A percentile compares a stretch with the other conserved stretches of the same genome.
Evolutionary conservation across 2,888 invertebrate genomes (phyloP).

Genomic region (Timema podura): DNA sequence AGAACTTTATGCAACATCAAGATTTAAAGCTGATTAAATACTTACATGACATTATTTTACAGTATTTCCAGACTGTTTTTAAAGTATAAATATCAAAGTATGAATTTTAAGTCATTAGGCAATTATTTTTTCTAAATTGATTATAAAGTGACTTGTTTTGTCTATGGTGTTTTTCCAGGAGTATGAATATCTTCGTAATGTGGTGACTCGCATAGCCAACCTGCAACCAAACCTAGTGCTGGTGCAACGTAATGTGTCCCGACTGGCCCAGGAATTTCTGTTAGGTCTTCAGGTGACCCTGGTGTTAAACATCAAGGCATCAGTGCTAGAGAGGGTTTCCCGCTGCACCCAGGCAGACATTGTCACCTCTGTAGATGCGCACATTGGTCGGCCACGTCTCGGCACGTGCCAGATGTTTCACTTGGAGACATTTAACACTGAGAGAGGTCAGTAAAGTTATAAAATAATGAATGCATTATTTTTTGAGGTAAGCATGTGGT

Average conservation of each 20-base stretch:
- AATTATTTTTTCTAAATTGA: too few relatives aligned
- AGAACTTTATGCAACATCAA: not conserved
- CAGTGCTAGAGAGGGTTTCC: slow-evolving; percentile 73
- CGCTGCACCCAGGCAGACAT: slow-evolving; percentile 80
- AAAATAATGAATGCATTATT: not conserved
- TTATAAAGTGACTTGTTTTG: not conserved
- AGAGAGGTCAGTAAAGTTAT: slow-evolving; percentile 44
- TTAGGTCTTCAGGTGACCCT: slow-evolving; percentile 77
- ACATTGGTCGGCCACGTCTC: slow-evolving; percentile 68
- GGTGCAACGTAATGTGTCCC: slow-evolving; percentile 80
- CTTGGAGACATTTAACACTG: slow-evolving; percentile 54
- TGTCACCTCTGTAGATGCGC: slow-evolving; percentile 81
- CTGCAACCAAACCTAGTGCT: slow-evolving; percentile 83
- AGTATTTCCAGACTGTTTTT: not conserved
- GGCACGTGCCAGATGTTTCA: slow-evolving; percentile 83
- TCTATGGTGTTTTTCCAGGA: slow-evolving; percentile 52
- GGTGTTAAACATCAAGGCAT: slow-evolving; percentile 77
- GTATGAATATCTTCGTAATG: slow-evolving; percentile 77
- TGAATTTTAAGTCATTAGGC: not conserved
- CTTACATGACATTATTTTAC: not conserved
- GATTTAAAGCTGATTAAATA: slow-evolving; percentile 1
- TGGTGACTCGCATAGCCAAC: slow-evolving; percentile 78
- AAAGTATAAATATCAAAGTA: not conserved
- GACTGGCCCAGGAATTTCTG: slow-evolving; percentile 81
- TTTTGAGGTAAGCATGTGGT: not conserved